Conservation (phyloP, 2,113 vertebrate species). For the Sprattus sprattus region DNA sequence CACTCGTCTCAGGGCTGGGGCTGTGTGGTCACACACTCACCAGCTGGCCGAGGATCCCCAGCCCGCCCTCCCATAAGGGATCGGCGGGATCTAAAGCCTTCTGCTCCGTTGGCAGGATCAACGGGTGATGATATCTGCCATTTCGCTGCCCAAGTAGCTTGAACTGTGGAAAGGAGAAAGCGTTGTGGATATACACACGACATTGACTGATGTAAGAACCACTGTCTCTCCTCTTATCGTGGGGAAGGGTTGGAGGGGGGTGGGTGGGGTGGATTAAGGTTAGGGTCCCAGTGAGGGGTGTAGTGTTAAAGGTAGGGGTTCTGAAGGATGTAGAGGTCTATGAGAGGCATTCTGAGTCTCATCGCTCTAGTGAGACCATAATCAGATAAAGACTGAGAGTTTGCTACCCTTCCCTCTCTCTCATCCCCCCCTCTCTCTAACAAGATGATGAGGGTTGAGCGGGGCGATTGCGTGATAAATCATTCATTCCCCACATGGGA, state of each 20-base stretch:
- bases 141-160: not conserved
- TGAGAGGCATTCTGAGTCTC: not conserved
- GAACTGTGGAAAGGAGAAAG: not conserved
- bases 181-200: not conserved
- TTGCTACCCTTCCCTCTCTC: not conserved
- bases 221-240: not conserved
- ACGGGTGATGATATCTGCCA: not conserved
- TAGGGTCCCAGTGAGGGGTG: not conserved
- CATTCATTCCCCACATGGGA: conserved; percentile 49
- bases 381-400: not conserved
- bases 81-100: not conserved
- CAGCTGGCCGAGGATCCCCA: not conserved
- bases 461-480: conserved; percentile 48
- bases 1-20: not conserved
- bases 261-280: not conserved
- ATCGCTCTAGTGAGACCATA: not conserved
- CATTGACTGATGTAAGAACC: no score
- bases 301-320: not conserved
- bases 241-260: no score
- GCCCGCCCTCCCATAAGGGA: not conserved
- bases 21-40: not conserved
- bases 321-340: not conserved
- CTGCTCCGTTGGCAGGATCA: not conserved
- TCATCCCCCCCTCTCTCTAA: conserved; percentile 5
- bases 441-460: conserved; percentile 47